These are phyloP conservation scores for Helogale parvula DNA, from an alignment of 2,113 vertebrate genomes.

Conservation along the genomic window DNA sequence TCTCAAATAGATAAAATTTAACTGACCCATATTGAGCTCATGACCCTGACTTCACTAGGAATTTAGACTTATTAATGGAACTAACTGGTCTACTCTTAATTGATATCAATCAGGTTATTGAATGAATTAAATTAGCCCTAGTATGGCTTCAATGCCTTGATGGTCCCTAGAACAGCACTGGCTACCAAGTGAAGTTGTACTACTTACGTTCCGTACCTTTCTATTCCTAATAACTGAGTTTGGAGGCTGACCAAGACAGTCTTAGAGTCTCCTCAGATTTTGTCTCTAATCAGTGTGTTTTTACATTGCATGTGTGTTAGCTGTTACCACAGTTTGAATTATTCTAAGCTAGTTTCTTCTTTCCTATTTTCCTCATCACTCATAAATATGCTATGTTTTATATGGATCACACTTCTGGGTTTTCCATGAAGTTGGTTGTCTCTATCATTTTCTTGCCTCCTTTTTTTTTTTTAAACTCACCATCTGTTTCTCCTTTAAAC, in stretches of 20 bases:
- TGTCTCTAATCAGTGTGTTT: background rate
- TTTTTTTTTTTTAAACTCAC: background rate
- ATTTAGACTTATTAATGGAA: background rate
- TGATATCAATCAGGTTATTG: constrained; percentile 41
- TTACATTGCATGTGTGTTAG: background rate
- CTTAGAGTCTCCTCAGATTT: background rate
- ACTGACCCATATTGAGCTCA: background rate
- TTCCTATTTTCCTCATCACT: background rate
- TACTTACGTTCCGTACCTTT: background rate
- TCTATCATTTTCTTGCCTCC: constrained; percentile 5
- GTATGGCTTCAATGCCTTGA: background rate
- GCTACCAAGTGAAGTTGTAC: background rate
- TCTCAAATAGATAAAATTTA: background rate
- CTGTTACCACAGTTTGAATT: background rate
- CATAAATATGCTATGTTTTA: constrained; percentile 29
- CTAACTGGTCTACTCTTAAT: background rate
- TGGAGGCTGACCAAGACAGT: background rate
- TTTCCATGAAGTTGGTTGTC: background rate
- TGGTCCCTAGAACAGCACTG: background rate
- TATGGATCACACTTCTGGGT: background rate
- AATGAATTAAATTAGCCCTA: background rate
- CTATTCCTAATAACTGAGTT: background rate
- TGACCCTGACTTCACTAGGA: background rate
- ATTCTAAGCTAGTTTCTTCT: background rate
- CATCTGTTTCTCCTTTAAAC: constrained; percentile 41